These are phyloP conservation scores for Mantis religiosa DNA, from an alignment of 2,888 invertebrate species.

Conservation along the genomic window DNA sequence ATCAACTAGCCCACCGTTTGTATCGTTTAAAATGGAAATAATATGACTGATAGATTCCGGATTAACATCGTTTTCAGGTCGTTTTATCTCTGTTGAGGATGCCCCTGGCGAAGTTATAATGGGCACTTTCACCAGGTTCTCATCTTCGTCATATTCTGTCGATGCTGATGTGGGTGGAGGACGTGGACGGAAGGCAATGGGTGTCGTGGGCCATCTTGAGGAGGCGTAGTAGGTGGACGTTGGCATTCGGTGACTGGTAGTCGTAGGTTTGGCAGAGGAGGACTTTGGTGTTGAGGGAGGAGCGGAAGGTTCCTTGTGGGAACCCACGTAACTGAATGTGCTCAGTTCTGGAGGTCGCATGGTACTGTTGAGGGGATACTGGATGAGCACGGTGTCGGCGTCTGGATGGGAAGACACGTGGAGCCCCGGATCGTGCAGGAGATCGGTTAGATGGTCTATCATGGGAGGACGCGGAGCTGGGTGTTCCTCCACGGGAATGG, in stretches of 20 bases:
- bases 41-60: slow-evolving; percentile 46
- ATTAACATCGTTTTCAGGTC: background rate
- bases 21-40: slow-evolving; percentile 46
- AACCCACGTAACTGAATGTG: slow-evolving; percentile 30
- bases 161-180: slow-evolving; percentile 42
- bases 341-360: slow-evolving; percentile 20
- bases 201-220: slow-evolving; percentile 15
- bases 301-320: slow-evolving; percentile 12
- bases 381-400: slow-evolving; percentile 60
- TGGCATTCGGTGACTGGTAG: slow-evolving; percentile 14
- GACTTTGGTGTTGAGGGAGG: slow-evolving; percentile 15
- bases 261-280: slow-evolving; percentile 23
- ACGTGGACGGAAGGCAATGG: slow-evolving; percentile 31
- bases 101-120: slow-evolving; percentile 38
- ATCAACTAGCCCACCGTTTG: slow-evolving; percentile 29
- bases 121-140: slow-evolving; percentile 43
- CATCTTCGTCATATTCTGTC: slow-evolving; percentile 33
- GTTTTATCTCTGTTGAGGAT: slow-evolving; percentile 30
- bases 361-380: slow-evolving; percentile 37
- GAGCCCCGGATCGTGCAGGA: slow-evolving; percentile 8
- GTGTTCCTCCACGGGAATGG: background rate
- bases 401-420: slow-evolving; percentile 34
- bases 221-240: slow-evolving; percentile 25
- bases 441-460: background rate
- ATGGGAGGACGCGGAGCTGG: background rate